Evolutionary conservation across 1,140 invertebrate species (phyloP).

Genomic region (Drosophila repleta): DNA sequence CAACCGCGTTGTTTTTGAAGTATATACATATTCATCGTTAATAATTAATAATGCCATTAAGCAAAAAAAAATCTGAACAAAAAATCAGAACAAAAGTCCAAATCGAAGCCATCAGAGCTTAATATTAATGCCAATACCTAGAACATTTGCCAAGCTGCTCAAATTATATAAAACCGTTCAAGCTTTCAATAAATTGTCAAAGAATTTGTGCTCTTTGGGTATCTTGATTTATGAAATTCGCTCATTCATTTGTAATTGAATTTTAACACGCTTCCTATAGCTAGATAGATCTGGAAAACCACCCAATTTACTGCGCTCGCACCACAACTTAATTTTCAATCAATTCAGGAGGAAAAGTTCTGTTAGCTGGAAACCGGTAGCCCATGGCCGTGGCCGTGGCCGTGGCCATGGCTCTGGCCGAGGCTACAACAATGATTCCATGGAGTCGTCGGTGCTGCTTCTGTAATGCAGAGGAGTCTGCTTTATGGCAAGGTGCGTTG

Average conservation of each 20-base stretch:
- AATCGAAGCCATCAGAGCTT: too few species aligned
- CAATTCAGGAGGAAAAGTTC: conserved; percentile 19
- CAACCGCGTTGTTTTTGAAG: too few species aligned
- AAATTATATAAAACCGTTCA: too few species aligned
- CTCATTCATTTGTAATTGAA: conserved; percentile 53
- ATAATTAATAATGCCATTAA: too few species aligned
- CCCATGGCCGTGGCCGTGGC: neutral
- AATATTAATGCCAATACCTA: too few species aligned
- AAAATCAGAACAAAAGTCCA: neutral
- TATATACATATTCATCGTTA: too few species aligned
- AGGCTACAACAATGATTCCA: conserved; percentile 16
- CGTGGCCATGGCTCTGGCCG: too few species aligned
- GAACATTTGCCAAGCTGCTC: too few species aligned
- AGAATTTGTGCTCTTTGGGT: neutral
- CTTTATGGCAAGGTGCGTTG: conserved; percentile 49
- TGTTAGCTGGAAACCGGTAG: conserved; percentile 50
- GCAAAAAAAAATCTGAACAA: too few species aligned
- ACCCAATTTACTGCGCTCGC: conserved; percentile 37
- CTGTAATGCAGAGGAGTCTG: conserved; percentile 29
- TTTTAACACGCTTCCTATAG: conserved; percentile 47
- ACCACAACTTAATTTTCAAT: conserved; percentile 74
- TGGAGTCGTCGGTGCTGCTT: conserved; percentile 8
- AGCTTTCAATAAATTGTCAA: neutral
- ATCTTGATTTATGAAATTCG: neutral
- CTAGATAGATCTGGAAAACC: conserved; percentile 5